Conservation (phyloP, 2,888 invertebrate species). For the Euclidia mi region DNA sequence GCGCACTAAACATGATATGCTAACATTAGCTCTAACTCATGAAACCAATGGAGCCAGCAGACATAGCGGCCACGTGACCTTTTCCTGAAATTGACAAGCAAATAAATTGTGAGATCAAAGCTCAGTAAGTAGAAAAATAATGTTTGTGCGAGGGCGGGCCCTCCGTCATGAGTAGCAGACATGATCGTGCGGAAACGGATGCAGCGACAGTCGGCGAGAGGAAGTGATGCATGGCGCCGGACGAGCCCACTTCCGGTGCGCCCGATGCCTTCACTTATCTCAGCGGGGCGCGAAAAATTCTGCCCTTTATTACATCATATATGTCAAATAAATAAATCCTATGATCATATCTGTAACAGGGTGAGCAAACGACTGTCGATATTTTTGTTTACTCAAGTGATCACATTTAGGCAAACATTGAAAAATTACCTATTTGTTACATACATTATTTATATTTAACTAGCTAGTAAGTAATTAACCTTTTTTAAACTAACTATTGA, state of each 20-base stretch:
- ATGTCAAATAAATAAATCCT: slow-evolving; percentile 23
- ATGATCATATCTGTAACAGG: not conserved
- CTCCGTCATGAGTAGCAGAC: slow-evolving; percentile 69
- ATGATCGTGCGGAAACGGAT: slow-evolving; percentile 84
- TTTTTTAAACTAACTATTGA: no score
- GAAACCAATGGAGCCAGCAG: slow-evolving; percentile 60
- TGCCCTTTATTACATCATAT: slow-evolving; percentile 60
- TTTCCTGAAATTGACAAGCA: slow-evolving; percentile 88
- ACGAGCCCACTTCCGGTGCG: slow-evolving; percentile 83
- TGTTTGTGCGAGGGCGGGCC: slow-evolving; percentile 70
- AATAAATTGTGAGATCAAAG: slow-evolving; percentile 87
- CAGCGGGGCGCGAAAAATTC: slow-evolving; percentile 79
- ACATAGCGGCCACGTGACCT: slow-evolving; percentile 80
- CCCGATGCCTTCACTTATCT: slow-evolving; percentile 86
- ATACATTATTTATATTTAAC: no score
- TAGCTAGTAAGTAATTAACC: no score
- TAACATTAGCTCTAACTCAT: slow-evolving; percentile 65
- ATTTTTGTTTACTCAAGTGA: no score
- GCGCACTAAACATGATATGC: slow-evolving; percentile 23
- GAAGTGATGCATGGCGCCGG: slow-evolving; percentile 86
- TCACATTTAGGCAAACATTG: no score
- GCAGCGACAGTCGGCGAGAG: slow-evolving; percentile 78
- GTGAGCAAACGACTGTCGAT: not conserved
- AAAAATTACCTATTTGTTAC: no score
- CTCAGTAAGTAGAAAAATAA: slow-evolving; percentile 79